Evolutionary conservation across 2,113 vertebrate species (phyloP).

Genomic region (Tachysurus vachellii): DNA sequence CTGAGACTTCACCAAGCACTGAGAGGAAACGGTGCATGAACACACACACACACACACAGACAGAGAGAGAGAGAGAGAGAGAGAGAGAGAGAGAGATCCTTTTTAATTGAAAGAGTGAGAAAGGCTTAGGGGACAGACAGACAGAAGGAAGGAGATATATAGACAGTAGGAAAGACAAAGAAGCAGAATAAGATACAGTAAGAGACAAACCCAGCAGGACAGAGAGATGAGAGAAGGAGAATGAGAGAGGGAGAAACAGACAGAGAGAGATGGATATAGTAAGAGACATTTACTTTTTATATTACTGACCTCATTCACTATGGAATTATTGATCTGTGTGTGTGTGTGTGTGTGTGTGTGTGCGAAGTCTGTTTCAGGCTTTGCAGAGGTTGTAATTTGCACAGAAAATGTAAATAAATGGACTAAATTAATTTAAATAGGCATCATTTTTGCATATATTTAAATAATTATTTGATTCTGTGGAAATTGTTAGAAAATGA

Average conservation of each 20-base stretch:
- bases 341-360: neutral
- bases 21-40: constrained; percentile 26
- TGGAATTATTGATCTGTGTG: constrained; percentile 9
- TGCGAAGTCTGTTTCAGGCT: neutral
- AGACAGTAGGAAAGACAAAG: neutral
- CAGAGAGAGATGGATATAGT: neutral
- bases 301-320: neutral
- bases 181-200: constrained; percentile 26
- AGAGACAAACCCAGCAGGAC: too few relatives aligned
- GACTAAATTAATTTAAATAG: neutral
- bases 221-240: neutral
- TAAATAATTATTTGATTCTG: neutral
- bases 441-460: neutral
- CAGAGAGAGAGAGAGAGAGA: constrained; percentile 44
- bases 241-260: neutral
- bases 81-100: constrained; percentile 24
- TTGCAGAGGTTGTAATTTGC: neutral
- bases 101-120: constrained; percentile 63
- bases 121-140: neutral
- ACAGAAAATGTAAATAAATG: neutral
- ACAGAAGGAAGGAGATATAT: neutral
- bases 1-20: constrained; percentile 13
- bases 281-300: neutral
- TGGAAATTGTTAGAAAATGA: neutral
- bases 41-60: constrained; percentile 37